phyloP scores from a whole-genome alignment of 1,140 invertebrate species.

The Drosophila triauraria region DNA sequence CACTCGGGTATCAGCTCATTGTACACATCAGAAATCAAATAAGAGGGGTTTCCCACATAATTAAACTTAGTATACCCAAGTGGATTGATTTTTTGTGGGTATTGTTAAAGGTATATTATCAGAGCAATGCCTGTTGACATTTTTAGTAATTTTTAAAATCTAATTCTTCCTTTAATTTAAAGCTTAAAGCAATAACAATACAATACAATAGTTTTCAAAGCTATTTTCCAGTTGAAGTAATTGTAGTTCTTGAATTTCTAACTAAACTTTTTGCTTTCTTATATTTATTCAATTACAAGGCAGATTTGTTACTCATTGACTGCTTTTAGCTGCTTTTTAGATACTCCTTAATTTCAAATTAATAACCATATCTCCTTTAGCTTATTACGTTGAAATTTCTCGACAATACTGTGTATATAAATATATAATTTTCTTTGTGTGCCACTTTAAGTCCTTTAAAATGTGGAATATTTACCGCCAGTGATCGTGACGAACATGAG shows the following conservation, averaged over 20 bases:
- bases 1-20: slow-evolving; percentile 17
- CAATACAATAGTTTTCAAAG: no score
- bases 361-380: background rate
- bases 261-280: no score
- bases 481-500: slow-evolving; percentile 18
- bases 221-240: background rate
- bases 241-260: background rate
- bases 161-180: no score
- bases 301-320: no score
- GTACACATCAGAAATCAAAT: slow-evolving; percentile 59
- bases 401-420: background rate
- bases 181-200: background rate
- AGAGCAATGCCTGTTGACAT: background rate
- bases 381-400: background rate
- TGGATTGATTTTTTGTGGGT: no score
- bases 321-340: no score
- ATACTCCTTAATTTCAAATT: no score
- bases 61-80: background rate
- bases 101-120: no score
- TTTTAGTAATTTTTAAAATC: background rate
- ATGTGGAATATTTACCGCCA: background rate
- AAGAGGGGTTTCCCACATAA: slow-evolving; percentile 4
- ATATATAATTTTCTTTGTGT: no score
- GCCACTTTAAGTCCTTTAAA: background rate
- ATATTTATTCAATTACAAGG: no score